phyloP scores from a whole-genome alignment of 2,888 invertebrate genomes.

The Ophion costatus region DNA sequence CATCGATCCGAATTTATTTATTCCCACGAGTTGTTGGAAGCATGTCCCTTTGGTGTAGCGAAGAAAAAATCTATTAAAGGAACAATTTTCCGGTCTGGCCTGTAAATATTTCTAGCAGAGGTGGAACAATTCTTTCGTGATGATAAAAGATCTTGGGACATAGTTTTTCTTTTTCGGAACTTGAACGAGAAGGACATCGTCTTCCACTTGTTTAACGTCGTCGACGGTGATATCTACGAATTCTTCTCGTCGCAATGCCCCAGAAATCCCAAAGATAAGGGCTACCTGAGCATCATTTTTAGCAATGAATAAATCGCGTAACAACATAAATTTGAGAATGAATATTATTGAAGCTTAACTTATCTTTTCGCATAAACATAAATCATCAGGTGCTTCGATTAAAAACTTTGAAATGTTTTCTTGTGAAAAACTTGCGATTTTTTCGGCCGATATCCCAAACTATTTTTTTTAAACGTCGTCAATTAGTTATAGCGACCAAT shows the following conservation, averaged over 20 bases:
- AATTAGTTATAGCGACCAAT: conserved; percentile 45
- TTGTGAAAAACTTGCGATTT: conserved; percentile 72
- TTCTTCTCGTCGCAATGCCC: conserved; percentile 66
- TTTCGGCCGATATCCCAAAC: conserved; percentile 72
- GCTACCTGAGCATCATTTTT: conserved; percentile 56
- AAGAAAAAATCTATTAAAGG: conserved; percentile 62
- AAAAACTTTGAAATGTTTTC: conserved; percentile 72
- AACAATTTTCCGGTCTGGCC: conserved; percentile 58
- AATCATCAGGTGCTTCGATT: conserved; percentile 68
- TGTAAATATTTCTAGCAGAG: conserved; percentile 52
- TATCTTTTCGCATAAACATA: conserved; percentile 71
- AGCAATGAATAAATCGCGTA: conserved; percentile 13
- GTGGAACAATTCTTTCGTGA: conserved; percentile 52
- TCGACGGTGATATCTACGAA: conserved; percentile 60
- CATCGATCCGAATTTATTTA: conserved; percentile 62
- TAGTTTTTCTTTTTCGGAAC: conserved; percentile 39
- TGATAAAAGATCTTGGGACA: conserved; percentile 58
- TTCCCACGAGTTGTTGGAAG: conserved; percentile 58
- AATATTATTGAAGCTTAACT: conserved; percentile 32
- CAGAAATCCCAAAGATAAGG: conserved; percentile 66
- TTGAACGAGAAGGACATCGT: neutral
- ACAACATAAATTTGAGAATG: conserved; percentile 16
- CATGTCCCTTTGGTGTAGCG: conserved; percentile 30
- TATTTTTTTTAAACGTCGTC: conserved; percentile 71
- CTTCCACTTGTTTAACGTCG: conserved; percentile 57